Evolutionary conservation across 2,113 vertebrate species (phyloP).

Genomic region (Scolopax mira): DNA sequence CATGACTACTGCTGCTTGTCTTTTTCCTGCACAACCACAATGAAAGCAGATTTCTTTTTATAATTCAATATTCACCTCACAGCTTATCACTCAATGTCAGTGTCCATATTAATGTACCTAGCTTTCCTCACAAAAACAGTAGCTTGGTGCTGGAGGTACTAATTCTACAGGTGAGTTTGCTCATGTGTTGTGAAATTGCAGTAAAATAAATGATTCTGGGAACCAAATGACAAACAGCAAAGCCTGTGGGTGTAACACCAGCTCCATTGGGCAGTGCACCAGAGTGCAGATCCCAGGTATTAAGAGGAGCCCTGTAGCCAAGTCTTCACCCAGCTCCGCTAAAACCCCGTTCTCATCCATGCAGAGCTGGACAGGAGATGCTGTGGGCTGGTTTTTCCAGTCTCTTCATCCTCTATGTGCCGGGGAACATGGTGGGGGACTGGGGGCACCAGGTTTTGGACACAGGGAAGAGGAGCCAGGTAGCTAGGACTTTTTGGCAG

Average conservation of each 20-base stretch:
- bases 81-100: not conserved
- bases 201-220: not conserved
- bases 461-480: not conserved
- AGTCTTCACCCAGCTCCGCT: not conserved
- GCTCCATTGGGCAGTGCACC: not conserved
- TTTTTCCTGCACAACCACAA: not conserved
- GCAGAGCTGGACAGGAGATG: not conserved
- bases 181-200: not conserved
- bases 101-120: not conserved
- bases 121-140: not conserved
- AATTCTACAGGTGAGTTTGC: not conserved
- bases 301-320: not conserved
- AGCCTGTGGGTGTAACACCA: not conserved
- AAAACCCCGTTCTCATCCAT: not conserved
- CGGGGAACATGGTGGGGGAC: fast-evolving
- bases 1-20: not conserved
- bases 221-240: not conserved
- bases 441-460: not conserved
- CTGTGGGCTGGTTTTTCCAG: not conserved
- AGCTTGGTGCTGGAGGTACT: not conserved
- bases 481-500: not conserved
- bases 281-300: not conserved
- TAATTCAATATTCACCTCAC: not conserved
- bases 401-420: not conserved
- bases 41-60: not conserved